Evolutionary conservation across 2,113 vertebrate species (phyloP).

Genomic region (Crotalus helleri): DNA sequence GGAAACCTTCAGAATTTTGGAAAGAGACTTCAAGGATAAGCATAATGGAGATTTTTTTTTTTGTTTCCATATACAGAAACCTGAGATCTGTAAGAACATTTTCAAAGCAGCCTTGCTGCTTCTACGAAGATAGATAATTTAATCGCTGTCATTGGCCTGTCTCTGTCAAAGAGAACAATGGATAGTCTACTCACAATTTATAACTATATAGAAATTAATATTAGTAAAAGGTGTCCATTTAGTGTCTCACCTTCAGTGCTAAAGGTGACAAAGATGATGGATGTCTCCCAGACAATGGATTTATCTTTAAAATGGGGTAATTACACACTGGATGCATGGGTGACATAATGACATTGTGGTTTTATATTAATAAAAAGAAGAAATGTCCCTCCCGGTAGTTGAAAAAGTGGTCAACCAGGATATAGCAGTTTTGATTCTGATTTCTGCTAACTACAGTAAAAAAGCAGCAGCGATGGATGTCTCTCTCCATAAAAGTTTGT

Average conservation of each 20-base stretch:
- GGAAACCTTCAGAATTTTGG: slow-evolving; percentile 25
- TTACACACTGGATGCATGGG: slow-evolving; percentile 82
- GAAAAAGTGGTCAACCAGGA: slow-evolving; percentile 50
- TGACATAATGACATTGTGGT: slow-evolving; percentile 80
- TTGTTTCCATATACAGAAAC: slow-evolving; percentile 40
- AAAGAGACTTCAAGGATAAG: slow-evolving; percentile 13
- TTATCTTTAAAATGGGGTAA: slow-evolving; percentile 93
- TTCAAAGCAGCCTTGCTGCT: slow-evolving; percentile 47
- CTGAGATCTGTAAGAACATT: slow-evolving; percentile 29
- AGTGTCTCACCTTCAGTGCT: slow-evolving; percentile 79
- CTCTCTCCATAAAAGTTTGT: not conserved
- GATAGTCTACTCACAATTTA: slow-evolving; percentile 81
- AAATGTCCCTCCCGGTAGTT: slow-evolving; percentile 57
- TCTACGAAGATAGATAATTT: slow-evolving; percentile 68
- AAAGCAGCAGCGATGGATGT: not conserved
- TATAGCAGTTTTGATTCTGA: slow-evolving; percentile 43
- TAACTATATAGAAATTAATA: slow-evolving; percentile 86
- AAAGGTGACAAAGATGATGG: slow-evolving; percentile 85
- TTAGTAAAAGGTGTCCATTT: slow-evolving; percentile 87
- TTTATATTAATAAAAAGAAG: slow-evolving; percentile 75
- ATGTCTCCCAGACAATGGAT: slow-evolving; percentile 84
- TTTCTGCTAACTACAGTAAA: slow-evolving; percentile 35
- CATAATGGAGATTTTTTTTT: slow-evolving; percentile 27
- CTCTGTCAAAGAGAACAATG: slow-evolving; percentile 86
- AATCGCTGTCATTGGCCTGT: slow-evolving; percentile 81